Conservation (phyloP, 1,140 invertebrate species). For the Eumeta japonica region DNA sequence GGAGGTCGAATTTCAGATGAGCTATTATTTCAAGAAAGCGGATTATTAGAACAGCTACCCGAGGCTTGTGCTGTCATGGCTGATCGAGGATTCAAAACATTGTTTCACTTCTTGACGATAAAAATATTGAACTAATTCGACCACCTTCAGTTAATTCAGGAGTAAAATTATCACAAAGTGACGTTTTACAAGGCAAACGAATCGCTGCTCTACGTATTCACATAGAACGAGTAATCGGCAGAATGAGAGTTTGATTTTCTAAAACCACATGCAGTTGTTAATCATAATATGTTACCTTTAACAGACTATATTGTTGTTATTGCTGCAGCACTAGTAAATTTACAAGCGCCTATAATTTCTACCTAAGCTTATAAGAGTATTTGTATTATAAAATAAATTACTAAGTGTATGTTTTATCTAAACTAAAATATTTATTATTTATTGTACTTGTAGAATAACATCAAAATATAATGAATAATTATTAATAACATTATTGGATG, state of each 20-base stretch:
- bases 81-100: slow-evolving; percentile 1
- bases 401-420: slow-evolving; percentile 1
- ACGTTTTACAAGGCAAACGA: slow-evolving; percentile 1
- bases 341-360: neutral
- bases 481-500: slow-evolving; percentile 1
- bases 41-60: neutral
- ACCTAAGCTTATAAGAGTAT: slow-evolving; percentile 1
- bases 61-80: slow-evolving; percentile 1
- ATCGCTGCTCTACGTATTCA: slow-evolving; percentile 1
- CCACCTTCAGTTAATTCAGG: neutral
- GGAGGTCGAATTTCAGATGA: slow-evolving; percentile 1
- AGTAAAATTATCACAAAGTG: neutral
- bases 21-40: slow-evolving; percentile 1
- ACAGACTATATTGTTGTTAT: slow-evolving; percentile 1
- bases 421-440: neutral
- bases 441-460: slow-evolving; percentile 1
- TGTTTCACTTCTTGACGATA: slow-evolving; percentile 1
- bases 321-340: neutral
- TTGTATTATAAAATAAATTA: slow-evolving; percentile 1
- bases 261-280: neutral
- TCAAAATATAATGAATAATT: slow-evolving; percentile 1
- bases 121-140: slow-evolving; percentile 1
- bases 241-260: slow-evolving; percentile 1
- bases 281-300: slow-evolving; percentile 1
- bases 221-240: neutral